Evolutionary conservation across 2,797 vertebrate genomes (phyloP), one percentile per base, ranked within the genome.

Genomic region (Sitta carolinensis): DNA sequence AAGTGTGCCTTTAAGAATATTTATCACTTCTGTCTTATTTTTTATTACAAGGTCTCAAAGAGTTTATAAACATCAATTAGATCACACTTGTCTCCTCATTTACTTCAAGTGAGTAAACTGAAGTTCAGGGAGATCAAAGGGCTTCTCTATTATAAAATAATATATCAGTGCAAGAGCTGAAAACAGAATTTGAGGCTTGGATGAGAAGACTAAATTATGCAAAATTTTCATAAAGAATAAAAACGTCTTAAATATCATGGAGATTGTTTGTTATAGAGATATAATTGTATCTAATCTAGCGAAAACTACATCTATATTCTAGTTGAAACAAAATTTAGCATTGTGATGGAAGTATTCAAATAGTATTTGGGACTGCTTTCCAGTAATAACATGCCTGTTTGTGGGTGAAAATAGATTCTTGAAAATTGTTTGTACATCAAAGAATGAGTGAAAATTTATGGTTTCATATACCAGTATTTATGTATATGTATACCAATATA

Each of bases 21-120:
- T 76, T 76, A 52, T 51, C 40, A 19, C 11, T 66, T 84, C 74
- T 85, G 23, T 38, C 62, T 70, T 75, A 34, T 34, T 85, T 94
- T 95, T 88, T 34, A 88, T 69, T 80, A 48, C 26, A 75, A 72
- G 20, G 45, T 76, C 45, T 82, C 25, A 74, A 82, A 82, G 19
- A 84, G 14, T 94, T 93, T 77, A 66, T 59, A 86, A 92, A 89
- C 63, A 84, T 74, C 34, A 90, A 73, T 93, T 90, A 89, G 84
- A 84, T 90, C 59, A 43, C 13, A 48, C 16, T 62, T 62, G 22
- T 72, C 42, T 85, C n/a, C 34, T 91, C 45, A 54, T 66, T 36
- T 87, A 32, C 59, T 90, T 94, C 76, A 95, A 91, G 79, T 67
- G 10, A 52, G 7, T 63, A 87, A 74, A 87, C 34, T 57, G 50